Percentiles rank a stretch among this genome's conserved stretches.
phyloP scores from a whole-genome alignment of 2,113 vertebrate genomes.

The Plotosus lineatus region DNA sequence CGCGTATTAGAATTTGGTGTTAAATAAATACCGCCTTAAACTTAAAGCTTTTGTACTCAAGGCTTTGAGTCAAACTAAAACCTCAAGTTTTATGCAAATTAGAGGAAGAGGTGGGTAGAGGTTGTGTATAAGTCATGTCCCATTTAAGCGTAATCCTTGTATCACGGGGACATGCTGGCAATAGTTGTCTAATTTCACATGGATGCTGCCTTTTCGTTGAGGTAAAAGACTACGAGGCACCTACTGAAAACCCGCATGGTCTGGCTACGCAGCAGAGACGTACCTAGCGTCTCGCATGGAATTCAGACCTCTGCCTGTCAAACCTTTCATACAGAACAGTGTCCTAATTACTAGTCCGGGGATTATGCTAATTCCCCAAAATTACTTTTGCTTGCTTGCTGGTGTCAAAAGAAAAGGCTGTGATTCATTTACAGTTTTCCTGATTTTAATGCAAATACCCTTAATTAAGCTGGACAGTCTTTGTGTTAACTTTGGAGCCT shows the following conservation, averaged over 20 bases:
- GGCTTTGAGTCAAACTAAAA: no score
- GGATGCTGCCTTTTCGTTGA: no score
- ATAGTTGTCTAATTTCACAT: no score
- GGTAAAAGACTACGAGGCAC: neutral
- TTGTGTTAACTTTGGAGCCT: neutral
- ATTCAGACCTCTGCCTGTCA: neutral
- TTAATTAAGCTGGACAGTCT: neutral
- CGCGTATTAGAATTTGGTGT: no score
- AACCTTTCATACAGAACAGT: neutral
- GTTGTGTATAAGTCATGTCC: no score
- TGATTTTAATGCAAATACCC: neutral
- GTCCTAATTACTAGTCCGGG: neutral
- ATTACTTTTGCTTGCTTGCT: neutral
- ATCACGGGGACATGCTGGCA: no score
- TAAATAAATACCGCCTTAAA: no score
- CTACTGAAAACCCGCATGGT: neutral
- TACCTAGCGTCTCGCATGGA: neutral
- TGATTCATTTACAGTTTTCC: no score
- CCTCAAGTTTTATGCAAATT: no score
- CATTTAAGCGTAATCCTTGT: no score
- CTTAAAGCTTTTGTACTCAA: no score
- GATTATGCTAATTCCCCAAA: slow-evolving; percentile 1
- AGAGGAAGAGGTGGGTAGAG: no score
- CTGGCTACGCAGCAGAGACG: neutral
- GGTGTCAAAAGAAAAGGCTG: neutral